These are phyloP conservation scores for Achatina immaculata DNA, from an alignment of 1,140 invertebrate genomes.

Conservation along the genomic window DNA sequence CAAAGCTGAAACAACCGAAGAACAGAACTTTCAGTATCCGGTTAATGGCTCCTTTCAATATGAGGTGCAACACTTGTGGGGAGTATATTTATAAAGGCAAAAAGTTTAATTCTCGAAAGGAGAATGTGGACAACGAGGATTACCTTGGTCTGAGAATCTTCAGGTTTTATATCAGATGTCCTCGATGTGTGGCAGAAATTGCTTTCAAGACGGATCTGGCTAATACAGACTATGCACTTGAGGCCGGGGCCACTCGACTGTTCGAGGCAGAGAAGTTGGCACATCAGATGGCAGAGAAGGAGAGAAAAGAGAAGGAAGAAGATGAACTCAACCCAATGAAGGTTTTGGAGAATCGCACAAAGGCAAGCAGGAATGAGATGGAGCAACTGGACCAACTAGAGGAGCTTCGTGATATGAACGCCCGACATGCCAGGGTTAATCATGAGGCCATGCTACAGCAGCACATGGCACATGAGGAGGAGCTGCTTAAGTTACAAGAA, in stretches of 20 bases:
- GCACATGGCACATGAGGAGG: slow-evolving; percentile 60
- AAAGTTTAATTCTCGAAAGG: slow-evolving; percentile 99
- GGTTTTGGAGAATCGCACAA: slow-evolving; percentile 91
- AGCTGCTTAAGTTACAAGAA: slow-evolving; percentile 75
- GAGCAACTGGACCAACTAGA: slow-evolving; percentile 95
- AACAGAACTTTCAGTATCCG: slow-evolving; percentile 98
- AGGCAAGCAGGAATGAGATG: slow-evolving; percentile 96
- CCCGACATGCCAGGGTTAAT: slow-evolving; percentile 88
- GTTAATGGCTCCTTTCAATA: slow-evolving; percentile 99
- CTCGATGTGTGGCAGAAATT: slow-evolving; percentile 97
- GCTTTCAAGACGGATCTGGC: slow-evolving; percentile 97
- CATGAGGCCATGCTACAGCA: slow-evolving; percentile 84
- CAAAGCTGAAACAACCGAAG: slow-evolving; percentile 93
- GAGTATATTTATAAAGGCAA: slow-evolving; percentile 99
- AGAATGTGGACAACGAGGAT: slow-evolving; percentile 97
- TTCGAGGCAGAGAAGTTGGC: slow-evolving; percentile 98
- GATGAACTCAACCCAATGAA: slow-evolving; percentile 99
- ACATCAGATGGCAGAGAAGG: slow-evolving; percentile 92
- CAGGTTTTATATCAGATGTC: slow-evolving; percentile 92
- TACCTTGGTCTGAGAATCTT: slow-evolving; percentile 99
- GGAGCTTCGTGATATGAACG: slow-evolving; percentile 96
- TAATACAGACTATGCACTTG: slow-evolving; percentile 98
- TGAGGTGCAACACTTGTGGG: slow-evolving; percentile 97
- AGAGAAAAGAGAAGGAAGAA: slow-evolving; percentile 93
- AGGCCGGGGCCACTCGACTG: slow-evolving; percentile 97